Base-by-base conservation (phyloP, 1,140 invertebrate genomes). In the Drosophila ercepeae region DNA sequence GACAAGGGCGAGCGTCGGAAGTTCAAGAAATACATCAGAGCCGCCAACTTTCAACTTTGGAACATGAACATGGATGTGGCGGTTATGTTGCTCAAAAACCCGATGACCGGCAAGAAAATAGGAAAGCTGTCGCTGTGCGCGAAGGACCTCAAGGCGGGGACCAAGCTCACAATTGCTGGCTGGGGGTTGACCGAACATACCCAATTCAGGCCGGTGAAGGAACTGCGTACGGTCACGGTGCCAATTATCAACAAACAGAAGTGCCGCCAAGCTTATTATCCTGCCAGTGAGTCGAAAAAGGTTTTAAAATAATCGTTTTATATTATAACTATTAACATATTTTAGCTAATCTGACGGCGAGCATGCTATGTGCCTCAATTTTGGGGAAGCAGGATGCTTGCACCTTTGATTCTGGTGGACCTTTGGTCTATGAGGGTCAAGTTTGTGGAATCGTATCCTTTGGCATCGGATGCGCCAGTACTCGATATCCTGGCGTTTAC, bases 361-460 rank as follows among this genome's bases (percentile, higher is more conserved):
- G 69, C 11, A 90, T 90, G 88, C 65, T 90, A 16, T 90, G 88
- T 44, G 88, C 82, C 8, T 60, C 57, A 4, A 7, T 74, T 0
- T 5, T 75, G 25, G 75, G 82, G 1, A 7, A 18, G 3, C 76
- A 84, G 48, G 88, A 90, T 57, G 78, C 88, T 0, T 90, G 88
- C 39, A 70, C 67, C 27, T 90, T 67, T 7, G 88, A 90, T 19
- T 90, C 88, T 4, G 88, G 88, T 11, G 82, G 88, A 21, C 88
- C 88, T 3, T 5, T 88, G 18, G 53, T 81, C 5, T 60, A 19
- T 36, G 3, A 34, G 0, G 57, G 52, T 4, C 23, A 90, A 29
- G 51, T 90, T 1, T 90, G 88, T n/a, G 88, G 88, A 14, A 75
- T 90, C 19, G 82, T 90, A 0, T 90, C 88, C 1, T 90, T 83